Percentiles rank a stretch among this genome's conserved stretches.
Conservation (phyloP, 1,140 invertebrate species). For the Stratiolaelaps scimitus region DNA sequence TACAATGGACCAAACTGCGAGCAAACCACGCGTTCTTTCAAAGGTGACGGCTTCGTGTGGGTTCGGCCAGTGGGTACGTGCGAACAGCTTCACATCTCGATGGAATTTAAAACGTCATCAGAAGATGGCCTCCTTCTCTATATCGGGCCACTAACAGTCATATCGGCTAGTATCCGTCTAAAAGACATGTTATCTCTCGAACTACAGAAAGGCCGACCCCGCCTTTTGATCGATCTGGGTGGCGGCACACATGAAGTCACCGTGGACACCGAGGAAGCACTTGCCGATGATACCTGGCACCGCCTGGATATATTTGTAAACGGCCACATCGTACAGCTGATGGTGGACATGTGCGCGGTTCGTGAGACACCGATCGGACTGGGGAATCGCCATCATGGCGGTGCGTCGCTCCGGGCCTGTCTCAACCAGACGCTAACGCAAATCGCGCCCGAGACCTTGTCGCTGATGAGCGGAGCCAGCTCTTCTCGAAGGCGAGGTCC, state of each 20-base stretch:
- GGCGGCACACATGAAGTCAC: conserved; percentile 35
- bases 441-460: conserved; percentile 31
- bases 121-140: conserved; percentile 42
- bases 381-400: no score
- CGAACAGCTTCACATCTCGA: conserved; percentile 40
- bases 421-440: conserved; percentile 20
- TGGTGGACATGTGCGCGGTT: conserved; percentile 24
- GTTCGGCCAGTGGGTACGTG: conserved; percentile 42
- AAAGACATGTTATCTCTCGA: conserved; percentile 42
- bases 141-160: conserved; percentile 40
- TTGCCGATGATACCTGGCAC: conserved; percentile 64
- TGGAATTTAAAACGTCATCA: conserved; percentile 41
- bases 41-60: conserved; percentile 37
- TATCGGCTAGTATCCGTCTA: not conserved
- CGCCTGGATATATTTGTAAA: conserved; percentile 63
- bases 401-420: conserved; percentile 7
- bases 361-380: not conserved
- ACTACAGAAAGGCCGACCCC: conserved; percentile 40
- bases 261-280: conserved; percentile 40
- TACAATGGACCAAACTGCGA: conserved; percentile 42
- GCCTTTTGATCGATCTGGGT: conserved; percentile 41
- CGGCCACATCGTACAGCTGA: conserved; percentile 45
- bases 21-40: conserved; percentile 41
- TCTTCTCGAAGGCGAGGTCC: conserved; percentile 30
- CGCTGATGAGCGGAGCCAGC: conserved; percentile 34